Conservation (phyloP, 2,888 invertebrate species). For the Brachyptera putata region DNA sequence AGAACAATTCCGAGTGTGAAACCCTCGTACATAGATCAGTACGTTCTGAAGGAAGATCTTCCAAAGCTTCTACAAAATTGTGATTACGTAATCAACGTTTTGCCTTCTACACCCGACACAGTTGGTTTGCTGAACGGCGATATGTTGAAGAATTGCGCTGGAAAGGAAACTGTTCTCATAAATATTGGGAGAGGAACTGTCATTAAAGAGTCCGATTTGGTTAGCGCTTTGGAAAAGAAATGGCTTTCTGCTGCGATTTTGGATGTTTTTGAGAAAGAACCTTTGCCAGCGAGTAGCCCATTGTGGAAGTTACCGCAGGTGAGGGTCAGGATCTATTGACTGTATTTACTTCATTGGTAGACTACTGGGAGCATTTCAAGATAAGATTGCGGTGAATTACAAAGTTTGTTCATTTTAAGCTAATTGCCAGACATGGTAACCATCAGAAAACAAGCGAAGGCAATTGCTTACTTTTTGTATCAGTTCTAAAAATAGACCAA, state of each 20-base stretch:
- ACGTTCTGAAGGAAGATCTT: slow-evolving; percentile 35
- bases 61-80: slow-evolving; percentile 45
- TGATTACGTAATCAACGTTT: slow-evolving; percentile 53
- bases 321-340: slow-evolving; percentile 28
- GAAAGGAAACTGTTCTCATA: slow-evolving; percentile 50
- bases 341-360: neutral
- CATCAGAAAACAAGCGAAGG: no score
- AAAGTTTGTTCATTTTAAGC: no score
- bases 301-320: slow-evolving; percentile 53
- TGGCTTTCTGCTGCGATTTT: slow-evolving; percentile 55
- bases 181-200: slow-evolving; percentile 56
- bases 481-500: no score
- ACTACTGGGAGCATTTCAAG: neutral
- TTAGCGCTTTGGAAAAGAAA: slow-evolving; percentile 49
- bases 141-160: slow-evolving; percentile 47
- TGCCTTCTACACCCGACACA: slow-evolving; percentile 52
- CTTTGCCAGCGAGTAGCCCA: slow-evolving; percentile 47
- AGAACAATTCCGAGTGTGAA: slow-evolving; percentile 25
- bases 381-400: no score
- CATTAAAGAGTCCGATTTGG: slow-evolving; percentile 49
- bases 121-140: slow-evolving; percentile 48
- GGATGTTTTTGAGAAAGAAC: slow-evolving; percentile 54
- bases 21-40: slow-evolving; percentile 29
- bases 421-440: no score
- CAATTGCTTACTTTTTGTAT: no score